Evolutionary conservation across 2,888 invertebrate genomes (phyloP).

Genomic region (Zygothrica quintamaculata): DNA sequence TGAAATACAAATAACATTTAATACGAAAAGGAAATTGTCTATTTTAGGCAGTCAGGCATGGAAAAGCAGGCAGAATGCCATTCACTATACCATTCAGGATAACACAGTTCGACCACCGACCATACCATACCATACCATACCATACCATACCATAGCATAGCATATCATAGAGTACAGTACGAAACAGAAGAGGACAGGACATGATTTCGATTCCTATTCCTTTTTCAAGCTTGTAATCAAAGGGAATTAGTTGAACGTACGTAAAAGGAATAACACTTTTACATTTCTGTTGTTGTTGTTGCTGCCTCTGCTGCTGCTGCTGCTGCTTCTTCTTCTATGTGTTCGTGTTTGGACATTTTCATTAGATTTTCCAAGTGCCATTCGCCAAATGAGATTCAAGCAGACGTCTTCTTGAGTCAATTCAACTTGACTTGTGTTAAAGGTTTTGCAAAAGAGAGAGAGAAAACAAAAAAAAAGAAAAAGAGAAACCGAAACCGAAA

Average conservation of each 20-base stretch:
- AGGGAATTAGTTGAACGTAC: conserved; percentile 64
- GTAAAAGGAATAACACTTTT: conserved; percentile 17
- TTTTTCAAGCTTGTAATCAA: conserved; percentile 53
- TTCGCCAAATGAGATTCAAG: conserved; percentile 29
- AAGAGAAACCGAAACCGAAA: too few relatives aligned
- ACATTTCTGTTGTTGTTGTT: neutral
- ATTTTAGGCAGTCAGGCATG: conserved; percentile 53
- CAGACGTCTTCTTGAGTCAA: neutral
- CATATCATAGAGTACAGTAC: neutral
- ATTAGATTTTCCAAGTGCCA: conserved; percentile 46
- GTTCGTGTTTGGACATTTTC: conserved; percentile 50
- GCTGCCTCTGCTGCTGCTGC: conserved; percentile 5
- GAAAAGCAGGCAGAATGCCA: conserved; percentile 22
- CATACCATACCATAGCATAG: conserved; percentile 2
- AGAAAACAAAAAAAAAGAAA: conserved; percentile 29
- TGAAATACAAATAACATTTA: conserved; percentile 80
- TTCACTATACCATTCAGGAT: neutral
- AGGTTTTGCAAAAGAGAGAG: conserved; percentile 37
- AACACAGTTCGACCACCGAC: too few relatives aligned
- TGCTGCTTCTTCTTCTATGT: conserved; percentile 12
- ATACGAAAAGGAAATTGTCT: conserved; percentile 80
- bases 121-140: neutral
- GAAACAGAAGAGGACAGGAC: conserved; percentile 11
- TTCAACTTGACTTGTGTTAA: neutral
- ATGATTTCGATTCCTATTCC: conserved; percentile 23